A percentile compares a stretch with the other conserved stretches of the same genome.
These are phyloP conservation scores for Chromis chromis DNA, from an alignment of 2,797 vertebrate species.

Conservation along the genomic window DNA sequence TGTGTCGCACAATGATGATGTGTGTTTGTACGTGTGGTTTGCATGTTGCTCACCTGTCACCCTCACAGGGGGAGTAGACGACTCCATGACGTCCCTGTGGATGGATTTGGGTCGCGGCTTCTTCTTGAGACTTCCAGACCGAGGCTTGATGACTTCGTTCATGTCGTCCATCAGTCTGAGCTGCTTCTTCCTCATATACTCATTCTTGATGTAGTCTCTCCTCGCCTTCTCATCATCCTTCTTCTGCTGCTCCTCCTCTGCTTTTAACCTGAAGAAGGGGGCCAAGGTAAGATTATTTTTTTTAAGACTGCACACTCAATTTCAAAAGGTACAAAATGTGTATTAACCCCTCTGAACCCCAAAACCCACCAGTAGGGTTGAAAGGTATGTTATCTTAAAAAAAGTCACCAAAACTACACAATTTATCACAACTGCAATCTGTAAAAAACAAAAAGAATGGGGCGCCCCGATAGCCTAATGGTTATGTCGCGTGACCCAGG, in stretches of 20 bases:
- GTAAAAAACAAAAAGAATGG: too few relatives aligned
- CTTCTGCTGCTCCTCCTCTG: conserved; percentile 94
- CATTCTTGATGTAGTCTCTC: conserved; percentile 93
- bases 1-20: too few relatives aligned
- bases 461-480: too few relatives aligned
- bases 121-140: conserved; percentile 89
- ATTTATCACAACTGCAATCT: too few relatives aligned
- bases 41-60: conserved; percentile 84
- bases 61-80: conserved; percentile 87
- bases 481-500: too few relatives aligned
- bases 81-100: conserved; percentile 93
- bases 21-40: not conserved
- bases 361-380: too few relatives aligned
- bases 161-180: conserved; percentile 96
- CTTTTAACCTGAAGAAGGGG: conserved; percentile 86
- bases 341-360: too few relatives aligned
- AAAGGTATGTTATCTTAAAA: too few relatives aligned
- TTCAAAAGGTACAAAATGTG: not conserved
- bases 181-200: conserved; percentile 94
- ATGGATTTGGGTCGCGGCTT: conserved; percentile 96
- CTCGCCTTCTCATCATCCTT: conserved; percentile 93
- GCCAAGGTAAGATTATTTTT: not conserved
- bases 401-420: too few relatives aligned
- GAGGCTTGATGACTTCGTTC: conserved; percentile 92
- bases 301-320: not conserved